Percentiles rank a stretch among this genome's conserved stretches.
Evolutionary conservation across 2,888 invertebrate species (phyloP).

Genomic region (Erannis defoliaria): DNA sequence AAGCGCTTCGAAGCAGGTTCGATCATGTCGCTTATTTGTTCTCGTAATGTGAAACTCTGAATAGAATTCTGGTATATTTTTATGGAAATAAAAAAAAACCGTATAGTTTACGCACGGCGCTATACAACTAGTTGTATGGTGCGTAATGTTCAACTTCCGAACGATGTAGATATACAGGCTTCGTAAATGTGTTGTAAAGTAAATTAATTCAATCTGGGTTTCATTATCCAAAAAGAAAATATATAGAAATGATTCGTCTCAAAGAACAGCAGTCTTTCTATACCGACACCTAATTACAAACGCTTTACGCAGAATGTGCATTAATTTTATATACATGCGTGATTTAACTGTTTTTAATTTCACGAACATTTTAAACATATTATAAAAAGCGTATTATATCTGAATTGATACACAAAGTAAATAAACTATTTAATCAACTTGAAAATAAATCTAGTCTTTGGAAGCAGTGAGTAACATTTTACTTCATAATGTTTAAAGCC

Average conservation of each 20-base stretch:
- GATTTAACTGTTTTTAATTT: slow-evolving; percentile 19
- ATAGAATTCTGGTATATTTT: no score
- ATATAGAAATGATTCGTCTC: slow-evolving; percentile 42
- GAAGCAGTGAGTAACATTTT: slow-evolving; percentile 2
- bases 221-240: background rate
- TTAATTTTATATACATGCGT: slow-evolving; percentile 51
- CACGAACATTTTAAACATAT: background rate
- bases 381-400: slow-evolving; percentile 9
- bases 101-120: no score
- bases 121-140: no score
- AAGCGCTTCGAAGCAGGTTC: no score
- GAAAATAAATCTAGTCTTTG: slow-evolving; percentile 7
- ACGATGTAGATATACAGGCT: no score
- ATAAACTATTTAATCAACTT: background rate
- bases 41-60: no score
- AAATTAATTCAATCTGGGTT: background rate
- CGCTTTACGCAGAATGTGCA: slow-evolving; percentile 43
- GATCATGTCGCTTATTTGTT: no score
- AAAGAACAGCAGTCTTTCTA: slow-evolving; percentile 43
- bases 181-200: no score
- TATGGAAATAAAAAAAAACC: no score
- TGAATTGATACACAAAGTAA: background rate
- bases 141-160: no score
- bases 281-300: slow-evolving; percentile 50
- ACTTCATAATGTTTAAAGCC: slow-evolving; percentile 18